Evolutionary conservation across 2,797 vertebrate genomes (phyloP).

Genomic region (Phataginus tetradactyla): DNA sequence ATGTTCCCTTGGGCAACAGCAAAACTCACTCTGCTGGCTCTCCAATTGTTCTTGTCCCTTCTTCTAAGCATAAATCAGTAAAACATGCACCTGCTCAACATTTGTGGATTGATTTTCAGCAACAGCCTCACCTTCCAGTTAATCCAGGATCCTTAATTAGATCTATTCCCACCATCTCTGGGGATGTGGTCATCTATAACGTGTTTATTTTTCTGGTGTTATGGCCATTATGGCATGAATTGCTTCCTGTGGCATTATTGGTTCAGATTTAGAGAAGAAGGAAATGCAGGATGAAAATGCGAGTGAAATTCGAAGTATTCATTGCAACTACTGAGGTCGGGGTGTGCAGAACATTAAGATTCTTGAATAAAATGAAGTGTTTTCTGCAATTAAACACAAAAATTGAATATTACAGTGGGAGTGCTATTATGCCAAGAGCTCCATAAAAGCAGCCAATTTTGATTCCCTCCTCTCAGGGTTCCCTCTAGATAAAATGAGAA

Average conservation of each 20-base stretch:
- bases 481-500: background rate
- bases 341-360: background rate
- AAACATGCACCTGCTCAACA: background rate
- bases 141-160: background rate
- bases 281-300: background rate
- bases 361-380: background rate
- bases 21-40: background rate
- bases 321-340: background rate
- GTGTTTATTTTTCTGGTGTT: background rate
- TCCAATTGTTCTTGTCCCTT: background rate
- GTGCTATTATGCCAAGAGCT: background rate
- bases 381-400: slow-evolving; percentile 15
- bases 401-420: background rate
- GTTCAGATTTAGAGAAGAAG: background rate
- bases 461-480: background rate
- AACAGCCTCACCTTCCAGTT: background rate
- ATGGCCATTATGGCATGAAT: background rate
- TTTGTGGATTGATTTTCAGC: background rate
- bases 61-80: background rate
- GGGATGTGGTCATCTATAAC: background rate
- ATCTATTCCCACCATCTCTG: background rate
- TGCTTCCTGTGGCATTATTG: background rate
- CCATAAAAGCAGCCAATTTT: background rate
- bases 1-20: background rate
- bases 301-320: background rate